Evolutionary conservation across 2,888 invertebrate species (phyloP).

Genomic region (Julus scandinavius): DNA sequence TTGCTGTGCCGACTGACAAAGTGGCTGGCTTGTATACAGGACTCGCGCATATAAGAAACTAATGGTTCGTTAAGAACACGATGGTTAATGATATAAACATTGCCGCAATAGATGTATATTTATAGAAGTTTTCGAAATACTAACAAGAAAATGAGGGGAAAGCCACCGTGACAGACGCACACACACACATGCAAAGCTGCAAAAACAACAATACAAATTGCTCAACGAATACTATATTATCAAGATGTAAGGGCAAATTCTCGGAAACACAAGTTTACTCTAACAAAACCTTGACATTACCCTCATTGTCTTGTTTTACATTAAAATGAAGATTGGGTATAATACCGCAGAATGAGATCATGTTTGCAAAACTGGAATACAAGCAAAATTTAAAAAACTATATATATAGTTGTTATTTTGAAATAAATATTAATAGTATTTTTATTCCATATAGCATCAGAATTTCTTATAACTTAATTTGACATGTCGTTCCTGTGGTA

Average conservation of each 20-base stretch:
- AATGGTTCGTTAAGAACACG: slow-evolving; percentile 52
- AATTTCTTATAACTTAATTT: too few relatives aligned
- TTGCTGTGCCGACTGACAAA: slow-evolving; percentile 18
- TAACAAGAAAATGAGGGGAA: slow-evolving; percentile 27
- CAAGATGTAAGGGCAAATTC: neutral
- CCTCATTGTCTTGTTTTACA: neutral
- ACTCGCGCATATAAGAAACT: slow-evolving; percentile 28
- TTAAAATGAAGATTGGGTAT: neutral
- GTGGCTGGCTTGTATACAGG: slow-evolving; percentile 21
- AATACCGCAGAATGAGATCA: too few relatives aligned
- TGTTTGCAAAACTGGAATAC: too few relatives aligned
- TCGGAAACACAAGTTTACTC: neutral
- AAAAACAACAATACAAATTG: slow-evolving; percentile 11
- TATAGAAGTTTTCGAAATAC: slow-evolving; percentile 8
- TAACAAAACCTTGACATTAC: neutral
- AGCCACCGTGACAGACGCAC: neutral
- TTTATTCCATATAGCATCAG: too few relatives aligned
- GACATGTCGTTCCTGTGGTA: too few relatives aligned
- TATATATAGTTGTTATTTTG: too few relatives aligned
- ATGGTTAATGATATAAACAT: slow-evolving; percentile 54
- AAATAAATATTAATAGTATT: too few relatives aligned
- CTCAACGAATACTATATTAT: neutral
- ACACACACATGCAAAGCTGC: neutral
- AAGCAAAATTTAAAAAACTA: too few relatives aligned
- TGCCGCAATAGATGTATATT: neutral